Base-by-base conservation (phyloP, 37 sponge, comb jelly and placozoan species). In the Spongilla lacustris region DNA sequence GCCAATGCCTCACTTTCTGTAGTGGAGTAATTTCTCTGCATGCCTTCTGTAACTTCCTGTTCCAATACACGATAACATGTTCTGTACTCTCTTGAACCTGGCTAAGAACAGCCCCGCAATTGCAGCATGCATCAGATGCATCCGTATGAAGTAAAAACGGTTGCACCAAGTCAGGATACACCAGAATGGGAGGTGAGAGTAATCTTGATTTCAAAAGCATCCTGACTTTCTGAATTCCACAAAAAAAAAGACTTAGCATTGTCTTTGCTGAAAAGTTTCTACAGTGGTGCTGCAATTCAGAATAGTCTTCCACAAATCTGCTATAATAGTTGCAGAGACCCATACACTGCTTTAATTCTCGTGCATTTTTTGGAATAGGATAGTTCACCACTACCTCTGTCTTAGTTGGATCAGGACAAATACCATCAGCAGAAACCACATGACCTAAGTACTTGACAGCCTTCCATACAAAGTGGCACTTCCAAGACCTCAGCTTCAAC, bases 361-460 rank as follows among this genome's bases (percentile, higher is more conserved):
- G 66, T 12, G 33, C 67, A 58, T 66, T 27, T 30, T 0, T 30
- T 11, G 81, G 68, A 11, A 49, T 1, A 11, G 81, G 81, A 11
- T 58, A 80, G 67, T 25, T 34, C 1, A 17, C 12, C 10, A 80
- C 81, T 46, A 50, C 81, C 33, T 50, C 81, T 1, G 33, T 80
- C 33, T 80, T 50, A 10, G 67, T 29, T 24, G 66, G 30, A 67
- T 80, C 81, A 28, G 81, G 81, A 11, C 26, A 37, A 19, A 77
- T 36, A 35, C 78, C 78, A 22, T 32, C 37, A 19, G 83, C 83
- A 27, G 30, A 50, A 0, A 81, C 68, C 8, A 68, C 34, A 17
- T 81, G 81, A 5, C 81, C 81, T 36, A 81, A 12, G 23, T 83
- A 83, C 49, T 36, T 23, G 14, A 71, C 83, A 33, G 24, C 83